phyloP scores from a whole-genome alignment of 2,888 invertebrate species.

The Habroteleia sp. region DNA sequence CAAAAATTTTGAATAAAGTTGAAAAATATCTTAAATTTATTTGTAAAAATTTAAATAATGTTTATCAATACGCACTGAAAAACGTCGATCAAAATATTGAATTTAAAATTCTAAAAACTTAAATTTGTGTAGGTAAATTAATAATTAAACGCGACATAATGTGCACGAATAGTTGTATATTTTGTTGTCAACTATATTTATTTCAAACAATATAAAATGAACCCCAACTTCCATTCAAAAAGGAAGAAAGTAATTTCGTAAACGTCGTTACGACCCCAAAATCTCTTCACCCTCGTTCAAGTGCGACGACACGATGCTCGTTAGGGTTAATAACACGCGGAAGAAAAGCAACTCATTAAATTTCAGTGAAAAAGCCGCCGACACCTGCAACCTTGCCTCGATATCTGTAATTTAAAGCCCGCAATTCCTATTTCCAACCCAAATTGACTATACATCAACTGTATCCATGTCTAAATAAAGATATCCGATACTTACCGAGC shows the following conservation, averaged over 20 bases:
- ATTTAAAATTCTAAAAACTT: no score
- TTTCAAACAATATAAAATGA: no score
- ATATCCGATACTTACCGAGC: slow-evolving; percentile 13
- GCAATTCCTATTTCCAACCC: neutral
- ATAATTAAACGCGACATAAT: no score
- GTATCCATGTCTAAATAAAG: slow-evolving; percentile 17
- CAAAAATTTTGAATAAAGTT: no score
- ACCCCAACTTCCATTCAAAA: neutral
- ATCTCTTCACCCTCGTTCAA: slow-evolving; percentile 2
- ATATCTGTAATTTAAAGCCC: slow-evolving; percentile 7
- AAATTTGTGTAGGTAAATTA: no score
- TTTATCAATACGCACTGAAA: no score
- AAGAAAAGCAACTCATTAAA: slow-evolving; percentile 48
- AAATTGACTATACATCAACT: slow-evolving; percentile 1
- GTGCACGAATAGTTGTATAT: no score
- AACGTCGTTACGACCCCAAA: slow-evolving; percentile 4
- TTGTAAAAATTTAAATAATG: no score
- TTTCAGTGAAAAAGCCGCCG: slow-evolving; percentile 7
- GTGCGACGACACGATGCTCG: slow-evolving; percentile 22
- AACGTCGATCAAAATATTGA: no score
- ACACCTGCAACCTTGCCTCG: slow-evolving; percentile 47
- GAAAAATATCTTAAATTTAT: no score
- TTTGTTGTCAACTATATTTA: no score
- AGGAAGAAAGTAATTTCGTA: neutral
- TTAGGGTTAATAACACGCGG: slow-evolving; percentile 50